Percentiles rank a stretch among this genome's conserved stretches.
phyloP scores from a whole-genome alignment of 1,140 invertebrate genomes.

The Hylaeus anthracinus region DNA sequence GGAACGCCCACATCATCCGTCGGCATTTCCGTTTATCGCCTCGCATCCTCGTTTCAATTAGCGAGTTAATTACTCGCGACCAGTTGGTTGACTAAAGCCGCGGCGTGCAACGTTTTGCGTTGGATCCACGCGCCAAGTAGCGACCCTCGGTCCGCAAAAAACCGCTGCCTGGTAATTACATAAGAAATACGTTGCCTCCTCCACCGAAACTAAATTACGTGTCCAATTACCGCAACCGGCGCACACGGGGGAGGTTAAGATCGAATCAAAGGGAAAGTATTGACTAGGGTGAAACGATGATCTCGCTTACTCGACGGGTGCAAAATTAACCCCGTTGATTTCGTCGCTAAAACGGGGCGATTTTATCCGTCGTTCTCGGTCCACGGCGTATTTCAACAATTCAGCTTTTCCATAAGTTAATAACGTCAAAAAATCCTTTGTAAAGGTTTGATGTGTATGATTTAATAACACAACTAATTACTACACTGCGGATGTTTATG shows the following conservation, averaged over 20 bases:
- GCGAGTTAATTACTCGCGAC: constrained; percentile 52
- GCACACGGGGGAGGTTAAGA: not conserved
- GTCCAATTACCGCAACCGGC: constrained; percentile 62
- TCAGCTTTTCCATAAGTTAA: no score
- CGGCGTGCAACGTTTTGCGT: not conserved
- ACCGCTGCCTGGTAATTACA: constrained; percentile 59
- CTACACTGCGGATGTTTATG: no score
- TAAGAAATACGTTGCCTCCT: constrained; percentile 63
- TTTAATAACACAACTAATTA: no score
- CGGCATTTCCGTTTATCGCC: constrained; percentile 12
- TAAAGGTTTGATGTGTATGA: no score
- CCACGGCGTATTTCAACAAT: no score
- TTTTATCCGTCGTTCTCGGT: constrained; percentile 4
- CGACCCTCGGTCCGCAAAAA: constrained; percentile 8
- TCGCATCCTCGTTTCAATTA: constrained; percentile 54
- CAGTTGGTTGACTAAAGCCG: not conserved
- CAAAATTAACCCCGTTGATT: constrained; percentile 30
- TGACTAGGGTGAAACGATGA: not conserved
- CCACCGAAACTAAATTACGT: constrained; percentile 64
- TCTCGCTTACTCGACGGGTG: not conserved
- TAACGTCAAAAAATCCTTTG: no score
- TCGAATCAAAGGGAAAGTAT: constrained; percentile 27
- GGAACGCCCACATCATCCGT: not conserved
- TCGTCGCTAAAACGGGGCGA: not conserved
- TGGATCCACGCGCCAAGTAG: not conserved